These are phyloP conservation scores for Epizoanthus scotinus DNA, from an alignment of 92 coral and sea anemone species.

Conservation along the genomic window DNA sequence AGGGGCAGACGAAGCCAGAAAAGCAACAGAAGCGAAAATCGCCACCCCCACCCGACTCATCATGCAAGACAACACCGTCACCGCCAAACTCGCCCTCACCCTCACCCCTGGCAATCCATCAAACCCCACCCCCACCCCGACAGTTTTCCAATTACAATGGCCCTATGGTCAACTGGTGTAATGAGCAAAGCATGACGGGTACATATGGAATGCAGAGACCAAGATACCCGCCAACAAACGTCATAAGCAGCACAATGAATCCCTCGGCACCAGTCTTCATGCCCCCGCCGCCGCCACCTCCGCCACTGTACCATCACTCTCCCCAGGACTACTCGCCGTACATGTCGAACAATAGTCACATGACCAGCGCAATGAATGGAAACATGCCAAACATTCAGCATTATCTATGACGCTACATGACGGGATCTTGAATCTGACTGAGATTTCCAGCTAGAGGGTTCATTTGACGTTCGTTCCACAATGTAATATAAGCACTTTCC, in stretches of 20 bases:
- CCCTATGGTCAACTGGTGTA: slow-evolving; percentile 38
- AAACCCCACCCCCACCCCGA: slow-evolving; percentile 27
- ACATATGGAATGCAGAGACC: slow-evolving; percentile 41
- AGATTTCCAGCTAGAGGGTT: neutral
- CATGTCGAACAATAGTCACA: slow-evolving; percentile 42
- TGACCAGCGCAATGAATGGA: slow-evolving; percentile 42
- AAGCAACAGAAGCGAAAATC: slow-evolving; percentile 75
- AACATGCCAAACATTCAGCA: slow-evolving; percentile 41
- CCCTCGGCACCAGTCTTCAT: slow-evolving; percentile 47
- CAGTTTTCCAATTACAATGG: slow-evolving; percentile 37
- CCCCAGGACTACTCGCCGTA: slow-evolving; percentile 47
- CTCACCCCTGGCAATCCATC: slow-evolving; percentile 34
- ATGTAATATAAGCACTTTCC: neutral
- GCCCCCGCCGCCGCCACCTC: slow-evolving; percentile 45
- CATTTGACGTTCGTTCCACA: neutral
- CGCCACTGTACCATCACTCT: slow-evolving; percentile 42
- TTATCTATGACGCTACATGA: slow-evolving; percentile 31
- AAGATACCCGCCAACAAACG: slow-evolving; percentile 42
- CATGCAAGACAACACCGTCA: slow-evolving; percentile 42
- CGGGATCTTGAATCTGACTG: neutral
- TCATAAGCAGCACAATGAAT: slow-evolving; percentile 41
- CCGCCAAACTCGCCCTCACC: slow-evolving; percentile 39
- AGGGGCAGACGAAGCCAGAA: slow-evolving; percentile 82
- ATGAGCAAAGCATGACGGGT: slow-evolving; percentile 42
- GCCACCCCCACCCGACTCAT: slow-evolving; percentile 61